Evolutionary conservation across 1,140 invertebrate genomes (phyloP).

Genomic region (Helicoverpa zea): DNA sequence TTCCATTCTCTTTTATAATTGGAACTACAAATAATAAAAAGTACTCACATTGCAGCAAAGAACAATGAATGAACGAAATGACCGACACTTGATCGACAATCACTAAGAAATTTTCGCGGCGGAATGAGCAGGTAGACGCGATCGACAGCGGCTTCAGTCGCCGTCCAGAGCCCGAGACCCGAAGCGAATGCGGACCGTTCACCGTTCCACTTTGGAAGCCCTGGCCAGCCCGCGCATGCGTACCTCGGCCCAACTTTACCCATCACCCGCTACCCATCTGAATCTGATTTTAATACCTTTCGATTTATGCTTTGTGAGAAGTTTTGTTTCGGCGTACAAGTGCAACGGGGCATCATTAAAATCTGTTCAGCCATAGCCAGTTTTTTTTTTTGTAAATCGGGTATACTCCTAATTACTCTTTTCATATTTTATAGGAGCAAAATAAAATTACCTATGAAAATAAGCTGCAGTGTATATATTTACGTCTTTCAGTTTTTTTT

Average conservation of each 20-base stretch:
- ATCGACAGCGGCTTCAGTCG: neutral
- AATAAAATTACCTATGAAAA: no score
- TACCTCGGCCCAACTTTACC: neutral
- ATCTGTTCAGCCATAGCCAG: neutral
- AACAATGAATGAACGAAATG: neutral
- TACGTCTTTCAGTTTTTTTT: no score
- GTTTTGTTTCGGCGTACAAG: conserved; percentile 10
- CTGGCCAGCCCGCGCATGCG: conserved; percentile 30
- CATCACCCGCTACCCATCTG: conserved; percentile 16
- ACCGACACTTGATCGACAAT: neutral
- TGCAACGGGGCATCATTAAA: conserved; percentile 10
- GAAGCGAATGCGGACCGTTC: conserved; percentile 15
- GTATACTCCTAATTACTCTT: neutral
- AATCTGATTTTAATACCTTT: conserved; percentile 36
- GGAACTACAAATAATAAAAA: neutral
- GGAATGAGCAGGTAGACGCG: conserved; percentile 9
- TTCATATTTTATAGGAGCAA: neutral
- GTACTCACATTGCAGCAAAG: neutral
- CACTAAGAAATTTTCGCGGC: neutral
- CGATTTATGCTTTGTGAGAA: conserved; percentile 25
- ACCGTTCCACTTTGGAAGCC: conserved; percentile 2
- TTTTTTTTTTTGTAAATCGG: neutral
- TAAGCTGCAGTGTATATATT: no score
- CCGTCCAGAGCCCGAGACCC: conserved; percentile 2
- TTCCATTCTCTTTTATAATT: no score